Evolutionary conservation across 2,888 invertebrate genomes (phyloP).

Genomic region (Cerastis rubricosa): DNA sequence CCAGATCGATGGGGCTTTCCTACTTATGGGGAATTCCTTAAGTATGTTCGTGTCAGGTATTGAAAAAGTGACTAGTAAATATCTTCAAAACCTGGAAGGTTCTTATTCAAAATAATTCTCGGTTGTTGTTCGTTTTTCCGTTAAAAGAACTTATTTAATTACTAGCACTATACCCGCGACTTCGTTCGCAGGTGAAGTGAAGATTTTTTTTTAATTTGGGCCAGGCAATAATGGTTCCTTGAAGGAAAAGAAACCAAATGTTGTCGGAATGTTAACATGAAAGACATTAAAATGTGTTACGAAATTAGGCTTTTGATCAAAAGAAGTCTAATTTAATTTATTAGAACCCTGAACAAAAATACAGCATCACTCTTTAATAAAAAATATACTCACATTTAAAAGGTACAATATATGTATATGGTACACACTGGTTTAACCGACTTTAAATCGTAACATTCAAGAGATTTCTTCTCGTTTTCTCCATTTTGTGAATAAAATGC

Average conservation of each 20-base stretch:
- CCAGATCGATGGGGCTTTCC: not conserved
- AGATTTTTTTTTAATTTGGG: no score
- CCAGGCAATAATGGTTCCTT: no score
- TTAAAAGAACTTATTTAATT: not conserved
- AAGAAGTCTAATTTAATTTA: no score
- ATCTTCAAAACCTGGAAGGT: not conserved
- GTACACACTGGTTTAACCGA: not conserved
- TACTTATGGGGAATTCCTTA: not conserved
- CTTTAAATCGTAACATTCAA: not conserved
- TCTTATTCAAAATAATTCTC: not conserved
- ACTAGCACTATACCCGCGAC: no score
- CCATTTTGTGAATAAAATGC: constrained; percentile 30
- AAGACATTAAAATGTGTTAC: not conserved
- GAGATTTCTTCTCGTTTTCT: not conserved
- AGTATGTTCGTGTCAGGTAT: not conserved
- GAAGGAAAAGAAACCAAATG: not conserved
- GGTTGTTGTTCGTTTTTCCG: not conserved
- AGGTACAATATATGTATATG: not conserved
- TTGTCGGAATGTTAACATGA: not conserved
- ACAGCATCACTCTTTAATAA: not conserved
- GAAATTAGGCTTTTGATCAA: no score
- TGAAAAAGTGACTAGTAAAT: constrained; percentile 1
- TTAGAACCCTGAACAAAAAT: not conserved
- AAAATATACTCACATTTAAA: not conserved
- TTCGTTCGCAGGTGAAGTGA: no score